These are phyloP conservation scores for Peribatodes rhomboidaria DNA, from an alignment of 2,888 invertebrate species.

Conservation along the genomic window DNA sequence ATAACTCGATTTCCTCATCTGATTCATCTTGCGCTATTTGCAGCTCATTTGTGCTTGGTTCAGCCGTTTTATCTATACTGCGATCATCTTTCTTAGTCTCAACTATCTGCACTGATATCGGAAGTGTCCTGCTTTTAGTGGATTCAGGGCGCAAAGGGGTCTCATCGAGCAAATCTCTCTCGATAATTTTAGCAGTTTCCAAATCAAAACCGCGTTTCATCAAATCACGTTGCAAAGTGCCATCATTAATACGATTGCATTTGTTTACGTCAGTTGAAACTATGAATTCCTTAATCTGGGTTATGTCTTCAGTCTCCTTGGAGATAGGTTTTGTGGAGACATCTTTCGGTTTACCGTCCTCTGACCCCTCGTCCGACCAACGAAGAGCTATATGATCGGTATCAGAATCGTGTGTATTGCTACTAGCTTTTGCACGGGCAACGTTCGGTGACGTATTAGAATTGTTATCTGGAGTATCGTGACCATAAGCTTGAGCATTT, in stretches of 20 bases:
- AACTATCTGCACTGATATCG: constrained; percentile 36
- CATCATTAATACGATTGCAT: constrained; percentile 39
- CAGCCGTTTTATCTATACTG: constrained; percentile 48
- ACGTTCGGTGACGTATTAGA: constrained; percentile 47
- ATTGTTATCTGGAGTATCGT: constrained; percentile 62
- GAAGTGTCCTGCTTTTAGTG: constrained; percentile 35
- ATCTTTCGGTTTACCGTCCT: constrained; percentile 64
- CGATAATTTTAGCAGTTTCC: constrained; percentile 79
- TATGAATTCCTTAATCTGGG: constrained; percentile 76
- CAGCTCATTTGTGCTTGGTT: constrained; percentile 55
- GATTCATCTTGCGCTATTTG: constrained; percentile 58
- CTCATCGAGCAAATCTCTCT: constrained; percentile 75
- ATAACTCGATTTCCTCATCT: constrained; percentile 70
- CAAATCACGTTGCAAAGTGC: constrained; percentile 71
- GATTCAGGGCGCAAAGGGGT: constrained; percentile 50
- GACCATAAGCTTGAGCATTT: constrained; percentile 65
- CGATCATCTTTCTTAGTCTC: constrained; percentile 46
- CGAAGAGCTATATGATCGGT: constrained; percentile 68
- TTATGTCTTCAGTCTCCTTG: constrained; percentile 73
- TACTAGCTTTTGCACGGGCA: constrained; percentile 42
- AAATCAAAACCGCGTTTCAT: constrained; percentile 78
- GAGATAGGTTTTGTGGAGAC: constrained; percentile 33
- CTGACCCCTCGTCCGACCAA: constrained; percentile 79
- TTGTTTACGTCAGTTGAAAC: constrained; percentile 56
- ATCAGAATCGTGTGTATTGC: constrained; percentile 65